Evolutionary conservation across 2,888 invertebrate genomes (phyloP), one percentile per base, ranked within the genome.

Genomic region (Chirona hameri): DNA sequence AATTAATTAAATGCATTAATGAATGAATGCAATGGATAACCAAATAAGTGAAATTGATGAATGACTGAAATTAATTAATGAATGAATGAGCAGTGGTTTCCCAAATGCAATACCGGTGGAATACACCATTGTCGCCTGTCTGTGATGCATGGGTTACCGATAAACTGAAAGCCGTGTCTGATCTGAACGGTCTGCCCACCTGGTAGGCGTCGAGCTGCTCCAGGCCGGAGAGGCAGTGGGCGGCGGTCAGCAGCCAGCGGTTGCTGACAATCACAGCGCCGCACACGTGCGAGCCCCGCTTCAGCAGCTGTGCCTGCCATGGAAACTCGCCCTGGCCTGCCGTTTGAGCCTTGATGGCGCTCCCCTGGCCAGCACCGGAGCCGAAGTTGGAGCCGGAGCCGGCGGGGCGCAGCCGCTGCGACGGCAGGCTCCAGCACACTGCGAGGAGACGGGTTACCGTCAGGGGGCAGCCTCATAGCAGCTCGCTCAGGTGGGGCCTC

Each of bases 161-260:
- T 55, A 12, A 55, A 18, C 55, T 14, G 55, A 18, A 12, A 2
- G 15, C 10, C 55, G 7, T 12, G 14, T 18, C 55, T 55, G 55
- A 55, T 21, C 60, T 60, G 60, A 24, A 2, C 60, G 39, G 39
- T 21, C 60, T 29, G 29, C 69, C 1, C 31, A 65, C 65, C 65
- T 65, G n/a, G 27, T 65, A 65, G n/a, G n/a, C 65, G 27, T 65
- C 65, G 27, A 65, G n/a, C n/a, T 65, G 9, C n/a, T 65, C 65
- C n/a, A 65, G 65, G 10, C 27, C n/a, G 12, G 65, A 65, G 10
- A 65, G 27, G n/a, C 65, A 65, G 65, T 65, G 65, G 27, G 65
- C 65, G 65, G 65, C 65, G 10, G 65, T 65, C 65, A 65, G 65
- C 27, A 65, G 65, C 65, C 65, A 65, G n/a, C 65, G 65, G 65